Conservation (phyloP, 2,888 invertebrate species). For the Caenorhabditis imperialis region DNA sequence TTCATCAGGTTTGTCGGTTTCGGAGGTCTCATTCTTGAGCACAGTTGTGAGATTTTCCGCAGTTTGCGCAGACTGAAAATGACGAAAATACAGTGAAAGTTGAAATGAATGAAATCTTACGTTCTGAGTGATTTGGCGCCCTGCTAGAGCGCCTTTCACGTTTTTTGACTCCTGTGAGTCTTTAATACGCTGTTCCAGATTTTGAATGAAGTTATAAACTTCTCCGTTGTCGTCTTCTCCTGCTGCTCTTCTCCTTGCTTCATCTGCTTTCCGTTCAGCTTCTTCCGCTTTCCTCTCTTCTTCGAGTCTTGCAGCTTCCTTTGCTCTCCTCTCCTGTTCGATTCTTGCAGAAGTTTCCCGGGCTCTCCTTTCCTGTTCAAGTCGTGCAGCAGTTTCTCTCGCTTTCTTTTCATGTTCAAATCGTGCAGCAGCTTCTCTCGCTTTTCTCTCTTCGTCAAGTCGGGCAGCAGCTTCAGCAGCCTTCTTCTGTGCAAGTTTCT, state of each 20-base stretch:
- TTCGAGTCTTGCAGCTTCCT: constrained; percentile 16
- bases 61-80: constrained; percentile 40
- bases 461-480: constrained; percentile 2
- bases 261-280: constrained; percentile 4
- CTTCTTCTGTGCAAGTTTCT: constrained; percentile 1
- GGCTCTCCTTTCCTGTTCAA: constrained; percentile 10
- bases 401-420: constrained; percentile 11
- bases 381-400: constrained; percentile 3
- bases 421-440: too few relatives aligned
- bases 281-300: constrained; percentile 8
- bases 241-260: constrained; percentile 13
- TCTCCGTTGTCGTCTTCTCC: constrained; percentile 32
- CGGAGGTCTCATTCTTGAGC: constrained; percentile 6
- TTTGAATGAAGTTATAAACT: constrained; percentile 17
- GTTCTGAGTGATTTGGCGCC: constrained; percentile 42
- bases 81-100: neutral
- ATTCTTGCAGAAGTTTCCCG: too few relatives aligned
- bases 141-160: constrained; percentile 51
- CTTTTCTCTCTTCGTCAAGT: too few relatives aligned
- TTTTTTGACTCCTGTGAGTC: constrained; percentile 47
- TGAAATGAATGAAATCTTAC: constrained; percentile 6
- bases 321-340: too few relatives aligned
- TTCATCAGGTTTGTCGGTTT: constrained; percentile 6
- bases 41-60: constrained; percentile 50
- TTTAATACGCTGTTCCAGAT: constrained; percentile 19